Conservation (phyloP, 1,140 invertebrate genomes). For the Tribolium madens region DNA sequence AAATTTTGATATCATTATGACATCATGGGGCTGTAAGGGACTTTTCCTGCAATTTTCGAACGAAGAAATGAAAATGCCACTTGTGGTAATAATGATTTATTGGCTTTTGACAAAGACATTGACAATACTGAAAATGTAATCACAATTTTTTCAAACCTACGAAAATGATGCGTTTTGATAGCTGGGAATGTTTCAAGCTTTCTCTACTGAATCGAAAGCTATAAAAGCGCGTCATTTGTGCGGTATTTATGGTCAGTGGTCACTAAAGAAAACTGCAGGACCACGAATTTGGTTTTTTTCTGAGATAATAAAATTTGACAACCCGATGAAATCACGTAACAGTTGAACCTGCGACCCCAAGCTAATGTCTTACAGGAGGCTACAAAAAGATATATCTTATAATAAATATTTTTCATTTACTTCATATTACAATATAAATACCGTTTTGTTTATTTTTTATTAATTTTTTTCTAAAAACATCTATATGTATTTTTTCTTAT, state of each 20-base stretch:
- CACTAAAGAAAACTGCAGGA: conserved; percentile 5
- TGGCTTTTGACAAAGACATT: conserved; percentile 3
- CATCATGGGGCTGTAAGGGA: conserved; percentile 19
- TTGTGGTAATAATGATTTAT: not conserved
- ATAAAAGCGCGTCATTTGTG: not conserved
- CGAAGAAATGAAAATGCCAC: conserved; percentile 2
- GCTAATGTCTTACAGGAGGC: conserved; percentile 64
- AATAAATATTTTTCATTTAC: conserved; percentile 61
- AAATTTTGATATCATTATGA: conserved; percentile 58
- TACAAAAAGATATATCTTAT: conserved; percentile 65
- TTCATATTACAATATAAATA: conserved; percentile 63
- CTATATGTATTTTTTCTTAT: conserved; percentile 60
- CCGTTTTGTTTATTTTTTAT: conserved; percentile 60
- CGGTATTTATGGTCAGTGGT: not conserved
- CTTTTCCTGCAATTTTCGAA: conserved; percentile 9
- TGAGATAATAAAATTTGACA: conserved; percentile 28
- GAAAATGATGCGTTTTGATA: not conserved
- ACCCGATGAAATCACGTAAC: conserved; percentile 58
- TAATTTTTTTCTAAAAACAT: conserved; percentile 62
- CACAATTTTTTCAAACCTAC: not conserved
- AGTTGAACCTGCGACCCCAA: conserved; percentile 64
- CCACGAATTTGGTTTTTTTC: not conserved
- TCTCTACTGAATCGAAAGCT: not conserved
- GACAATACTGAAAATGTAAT: conserved; percentile 24
- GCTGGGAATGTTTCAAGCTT: not conserved